Conservation (phyloP, 2,888 invertebrate genomes). For the Nowickia ferox region DNA sequence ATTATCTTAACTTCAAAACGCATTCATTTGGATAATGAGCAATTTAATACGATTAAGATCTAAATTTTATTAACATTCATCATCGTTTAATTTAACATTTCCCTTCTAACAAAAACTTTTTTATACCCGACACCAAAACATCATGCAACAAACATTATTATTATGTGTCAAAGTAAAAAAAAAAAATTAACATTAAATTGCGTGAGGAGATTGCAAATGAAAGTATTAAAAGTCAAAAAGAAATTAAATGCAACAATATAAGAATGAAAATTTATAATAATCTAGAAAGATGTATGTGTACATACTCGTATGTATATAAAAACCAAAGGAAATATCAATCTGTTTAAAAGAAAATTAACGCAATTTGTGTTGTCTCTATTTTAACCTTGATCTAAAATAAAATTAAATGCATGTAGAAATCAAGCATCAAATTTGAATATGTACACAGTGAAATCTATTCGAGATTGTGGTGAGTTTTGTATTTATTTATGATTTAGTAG, state of each 20-base stretch:
- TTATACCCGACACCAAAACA: constrained; percentile 26
- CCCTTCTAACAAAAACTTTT: constrained; percentile 32
- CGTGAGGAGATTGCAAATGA: constrained; percentile 57
- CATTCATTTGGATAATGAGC: constrained; percentile 33
- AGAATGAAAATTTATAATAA: constrained; percentile 14
- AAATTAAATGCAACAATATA: neutral
- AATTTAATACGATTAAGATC: constrained; percentile 53
- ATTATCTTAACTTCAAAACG: constrained; percentile 21
- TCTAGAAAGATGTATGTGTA: neutral
- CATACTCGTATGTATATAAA: neutral
- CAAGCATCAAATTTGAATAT: constrained; percentile 8
- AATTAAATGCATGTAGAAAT: neutral
- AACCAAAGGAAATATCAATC: constrained; percentile 63
- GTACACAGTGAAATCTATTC: neutral
- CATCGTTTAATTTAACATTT: constrained; percentile 45
- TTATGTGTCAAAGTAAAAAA: constrained; percentile 43
- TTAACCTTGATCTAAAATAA: constrained; percentile 63
- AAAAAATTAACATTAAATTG: constrained; percentile 47
- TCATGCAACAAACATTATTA: constrained; percentile 39
- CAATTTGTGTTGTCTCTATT: constrained; percentile 57
- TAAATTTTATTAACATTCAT: constrained; percentile 34
- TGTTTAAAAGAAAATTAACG: constrained; percentile 59
- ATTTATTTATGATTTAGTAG: neutral
- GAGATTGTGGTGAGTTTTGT: neutral
- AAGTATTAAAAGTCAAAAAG: constrained; percentile 38